phyloP scores from a whole-genome alignment of 2,888 invertebrate species.

The Ecdyonurus torrentis region DNA sequence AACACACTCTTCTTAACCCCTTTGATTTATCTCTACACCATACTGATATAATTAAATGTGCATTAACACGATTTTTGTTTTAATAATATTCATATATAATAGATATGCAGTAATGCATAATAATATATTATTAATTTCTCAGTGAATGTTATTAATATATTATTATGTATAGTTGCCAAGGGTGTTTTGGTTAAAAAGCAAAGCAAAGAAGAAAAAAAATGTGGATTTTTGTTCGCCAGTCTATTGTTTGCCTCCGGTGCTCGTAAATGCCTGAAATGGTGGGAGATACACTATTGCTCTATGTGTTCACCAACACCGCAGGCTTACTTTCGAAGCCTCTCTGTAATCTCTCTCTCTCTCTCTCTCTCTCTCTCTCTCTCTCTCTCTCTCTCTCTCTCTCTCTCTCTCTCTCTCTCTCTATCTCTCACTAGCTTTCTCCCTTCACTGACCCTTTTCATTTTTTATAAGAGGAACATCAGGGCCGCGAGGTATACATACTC shows the following conservation, averaged over 20 bases:
- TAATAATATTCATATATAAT: too few relatives aligned
- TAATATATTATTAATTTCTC: too few relatives aligned
- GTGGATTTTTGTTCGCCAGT: background rate
- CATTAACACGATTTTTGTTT: too few relatives aligned
- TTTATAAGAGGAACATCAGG: background rate
- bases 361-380: background rate
- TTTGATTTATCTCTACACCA: too few relatives aligned
- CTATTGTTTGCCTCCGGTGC: background rate
- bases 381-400: background rate
- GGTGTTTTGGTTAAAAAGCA: too few relatives aligned
- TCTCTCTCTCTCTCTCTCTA: background rate
- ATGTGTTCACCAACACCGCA: background rate
- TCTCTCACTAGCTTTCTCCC: background rate
- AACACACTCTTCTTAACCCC: too few relatives aligned
- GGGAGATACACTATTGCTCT: background rate
- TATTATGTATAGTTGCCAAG: too few relatives aligned
- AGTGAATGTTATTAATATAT: too few relatives aligned
- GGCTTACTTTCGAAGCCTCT: background rate
- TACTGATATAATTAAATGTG: too few relatives aligned
- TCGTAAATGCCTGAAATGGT: background rate
- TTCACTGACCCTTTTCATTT: background rate
- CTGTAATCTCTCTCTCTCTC: background rate
- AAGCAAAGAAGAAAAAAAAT: too few relatives aligned
- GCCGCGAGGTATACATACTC: background rate
- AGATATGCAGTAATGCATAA: too few relatives aligned